phyloP scores from a whole-genome alignment of 2,113 vertebrate species.

The Prochilodus magdalenae region DNA sequence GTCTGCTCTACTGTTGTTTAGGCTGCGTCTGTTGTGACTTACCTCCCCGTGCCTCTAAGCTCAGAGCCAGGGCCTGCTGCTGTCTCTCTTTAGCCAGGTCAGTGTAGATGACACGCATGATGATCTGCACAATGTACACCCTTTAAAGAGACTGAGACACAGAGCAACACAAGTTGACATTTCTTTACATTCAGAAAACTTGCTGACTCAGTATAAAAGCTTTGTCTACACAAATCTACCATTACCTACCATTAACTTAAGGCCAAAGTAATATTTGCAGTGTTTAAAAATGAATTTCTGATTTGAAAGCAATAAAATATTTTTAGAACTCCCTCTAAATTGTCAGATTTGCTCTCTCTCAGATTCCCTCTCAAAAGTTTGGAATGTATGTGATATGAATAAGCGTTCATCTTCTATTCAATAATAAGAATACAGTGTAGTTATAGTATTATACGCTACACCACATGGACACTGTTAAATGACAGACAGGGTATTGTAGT shows the following conservation, averaged over 20 bases:
- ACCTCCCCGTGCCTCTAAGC: slow-evolving; percentile 50
- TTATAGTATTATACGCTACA: too few species aligned
- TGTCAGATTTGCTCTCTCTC: too few species aligned
- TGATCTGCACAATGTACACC: neutral
- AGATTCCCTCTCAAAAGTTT: neutral
- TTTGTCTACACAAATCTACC: too few species aligned
- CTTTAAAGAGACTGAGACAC: neutral
- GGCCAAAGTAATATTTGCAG: too few species aligned
- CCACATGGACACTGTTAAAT: too few species aligned
- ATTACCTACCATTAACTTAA: too few species aligned
- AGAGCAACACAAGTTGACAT: neutral
- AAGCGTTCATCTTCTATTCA: neutral
- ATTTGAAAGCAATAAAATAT: neutral
- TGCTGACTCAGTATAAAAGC: too few species aligned
- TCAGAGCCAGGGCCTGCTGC: neutral
- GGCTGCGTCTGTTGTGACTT: slow-evolving; percentile 12
- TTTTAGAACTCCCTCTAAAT: neutral
- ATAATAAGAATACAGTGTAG: neutral
- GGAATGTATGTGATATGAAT: neutral
- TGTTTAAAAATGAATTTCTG: neutral
- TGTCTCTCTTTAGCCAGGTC: slow-evolving; percentile 31
- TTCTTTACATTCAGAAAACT: neutral
- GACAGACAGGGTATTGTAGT: too few species aligned
- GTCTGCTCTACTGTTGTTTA: neutral
- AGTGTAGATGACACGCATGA: slow-evolving; percentile 42